Evolutionary conservation across 1,140 invertebrate species (phyloP).

Genomic region (Zaprionus ghesquierei): DNA sequence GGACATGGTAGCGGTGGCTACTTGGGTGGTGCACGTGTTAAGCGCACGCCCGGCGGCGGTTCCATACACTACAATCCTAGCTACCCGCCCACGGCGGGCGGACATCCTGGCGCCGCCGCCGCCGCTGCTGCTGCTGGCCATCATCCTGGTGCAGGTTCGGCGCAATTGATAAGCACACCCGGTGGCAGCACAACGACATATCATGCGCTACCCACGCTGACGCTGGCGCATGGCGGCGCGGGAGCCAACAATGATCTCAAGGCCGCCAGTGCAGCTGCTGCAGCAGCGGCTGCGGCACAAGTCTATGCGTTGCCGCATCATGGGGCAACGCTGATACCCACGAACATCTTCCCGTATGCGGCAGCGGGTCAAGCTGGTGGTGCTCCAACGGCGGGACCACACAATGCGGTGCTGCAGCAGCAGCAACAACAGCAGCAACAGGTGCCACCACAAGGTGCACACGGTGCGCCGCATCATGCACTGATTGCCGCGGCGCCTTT

Average conservation of each 20-base stretch:
- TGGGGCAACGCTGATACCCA: conserved; percentile 74
- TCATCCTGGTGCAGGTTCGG: conserved; percentile 57
- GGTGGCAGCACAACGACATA: conserved; percentile 70
- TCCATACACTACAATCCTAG: conserved; percentile 70
- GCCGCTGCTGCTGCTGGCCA: no score
- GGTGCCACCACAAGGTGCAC: conserved; percentile 28
- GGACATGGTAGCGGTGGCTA: conserved; percentile 32
- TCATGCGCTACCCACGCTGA: conserved; percentile 78
- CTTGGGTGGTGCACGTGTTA: conserved; percentile 58
- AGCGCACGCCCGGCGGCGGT: conserved; percentile 69
- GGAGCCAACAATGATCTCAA: conserved; percentile 68
- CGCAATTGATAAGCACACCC: conserved; percentile 49
- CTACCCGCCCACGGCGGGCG: conserved; percentile 48
- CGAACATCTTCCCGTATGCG: conserved; percentile 78
- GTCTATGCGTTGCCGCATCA: conserved; percentile 78
- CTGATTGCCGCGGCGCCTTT: conserved; percentile 72
- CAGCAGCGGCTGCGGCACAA: conserved; percentile 57
- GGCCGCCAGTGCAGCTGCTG: conserved; percentile 46
- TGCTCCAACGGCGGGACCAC: conserved; percentile 39
- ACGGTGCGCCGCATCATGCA: conserved; percentile 59
- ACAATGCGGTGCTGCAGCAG: conserved; percentile 23
- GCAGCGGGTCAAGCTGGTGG: conserved; percentile 47
- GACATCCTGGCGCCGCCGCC: conserved; percentile 24
- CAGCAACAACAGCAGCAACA: conserved; percentile 39
- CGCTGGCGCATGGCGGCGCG: conserved; percentile 68